Percentiles rank a stretch among this genome's conserved stretches.
phyloP scores from a whole-genome alignment of 2,797 vertebrate genomes.

The Argentina silus region DNA sequence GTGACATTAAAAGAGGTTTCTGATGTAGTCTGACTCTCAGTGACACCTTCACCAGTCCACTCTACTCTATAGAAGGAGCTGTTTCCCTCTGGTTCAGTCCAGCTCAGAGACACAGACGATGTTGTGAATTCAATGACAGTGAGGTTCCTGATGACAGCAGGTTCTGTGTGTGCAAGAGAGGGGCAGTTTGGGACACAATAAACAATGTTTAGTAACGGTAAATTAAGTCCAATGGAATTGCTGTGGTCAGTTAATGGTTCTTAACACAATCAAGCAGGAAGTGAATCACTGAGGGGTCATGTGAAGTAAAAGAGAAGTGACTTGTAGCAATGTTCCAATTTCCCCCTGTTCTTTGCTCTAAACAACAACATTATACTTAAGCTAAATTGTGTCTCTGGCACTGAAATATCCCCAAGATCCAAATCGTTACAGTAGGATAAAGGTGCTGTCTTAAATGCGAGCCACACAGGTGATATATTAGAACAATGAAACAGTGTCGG shows the following conservation, averaged over 20 bases:
- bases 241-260: too few relatives aligned
- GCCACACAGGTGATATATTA: too few relatives aligned
- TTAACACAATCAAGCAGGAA: too few relatives aligned
- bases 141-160: constrained; percentile 27
- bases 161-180: constrained; percentile 45
- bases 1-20: constrained; percentile 20
- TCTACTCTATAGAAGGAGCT: constrained; percentile 19
- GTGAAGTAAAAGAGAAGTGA: too few relatives aligned
- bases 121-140: neutral
- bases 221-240: neutral
- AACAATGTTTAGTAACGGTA: too few relatives aligned
- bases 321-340: too few relatives aligned
- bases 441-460: too few relatives aligned
- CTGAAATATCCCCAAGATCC: neutral
- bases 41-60: neutral
- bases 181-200: neutral
- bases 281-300: too few relatives aligned
- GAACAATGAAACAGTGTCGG: too few relatives aligned
- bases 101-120: constrained; percentile 33
- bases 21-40: neutral
- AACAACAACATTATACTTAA: too few relatives aligned
- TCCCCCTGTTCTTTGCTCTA: too few relatives aligned
- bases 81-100: constrained; percentile 30
- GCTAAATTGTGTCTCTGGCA: neutral
- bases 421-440: too few relatives aligned